A percentile compares a stretch with the other conserved stretches of the same genome.
Conservation (phyloP, 2,113 vertebrate genomes). For the Ochotona curzoniae region DNA sequence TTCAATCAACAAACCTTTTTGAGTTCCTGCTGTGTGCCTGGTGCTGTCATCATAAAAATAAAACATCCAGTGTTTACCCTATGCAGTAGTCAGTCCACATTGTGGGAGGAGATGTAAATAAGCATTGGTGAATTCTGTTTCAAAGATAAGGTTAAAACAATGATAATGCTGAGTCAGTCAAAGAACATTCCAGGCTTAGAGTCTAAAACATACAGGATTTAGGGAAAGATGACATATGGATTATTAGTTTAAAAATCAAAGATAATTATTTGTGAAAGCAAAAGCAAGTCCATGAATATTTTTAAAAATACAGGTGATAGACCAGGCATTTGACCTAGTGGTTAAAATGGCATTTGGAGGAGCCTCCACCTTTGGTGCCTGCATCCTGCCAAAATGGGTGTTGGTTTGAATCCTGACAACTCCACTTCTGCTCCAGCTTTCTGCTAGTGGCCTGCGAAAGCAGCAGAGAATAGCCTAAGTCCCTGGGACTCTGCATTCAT, state of each 20-base stretch:
- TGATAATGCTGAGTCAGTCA: neutral
- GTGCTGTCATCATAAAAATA: constrained; percentile 16
- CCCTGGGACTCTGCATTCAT: no score
- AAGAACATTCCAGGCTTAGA: constrained; percentile 12
- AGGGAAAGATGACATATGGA: neutral
- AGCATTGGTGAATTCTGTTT: constrained; percentile 7
- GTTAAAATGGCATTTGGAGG: no score
- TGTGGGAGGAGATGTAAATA: neutral
- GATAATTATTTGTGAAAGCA: constrained; percentile 12
- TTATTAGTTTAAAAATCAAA: constrained; percentile 41
- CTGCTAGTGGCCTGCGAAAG: no score
- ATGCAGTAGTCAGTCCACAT: neutral
- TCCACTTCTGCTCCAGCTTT: no score
- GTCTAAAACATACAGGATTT: neutral
- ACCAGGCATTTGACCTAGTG: no score
- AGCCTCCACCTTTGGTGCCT: no score
- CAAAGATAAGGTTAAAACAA: neutral
- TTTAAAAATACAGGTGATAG: no score
- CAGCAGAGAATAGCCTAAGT: no score
- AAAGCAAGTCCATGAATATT: neutral
- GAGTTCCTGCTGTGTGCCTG: neutral
- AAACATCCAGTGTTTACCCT: constrained; percentile 32
- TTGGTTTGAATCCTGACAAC: no score
- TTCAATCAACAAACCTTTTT: constrained; percentile 30
- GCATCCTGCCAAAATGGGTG: no score